Evolutionary conservation across 2,888 invertebrate genomes (phyloP), one percentile per base, ranked within the genome.

Genomic region (Ctena decussata): DNA sequence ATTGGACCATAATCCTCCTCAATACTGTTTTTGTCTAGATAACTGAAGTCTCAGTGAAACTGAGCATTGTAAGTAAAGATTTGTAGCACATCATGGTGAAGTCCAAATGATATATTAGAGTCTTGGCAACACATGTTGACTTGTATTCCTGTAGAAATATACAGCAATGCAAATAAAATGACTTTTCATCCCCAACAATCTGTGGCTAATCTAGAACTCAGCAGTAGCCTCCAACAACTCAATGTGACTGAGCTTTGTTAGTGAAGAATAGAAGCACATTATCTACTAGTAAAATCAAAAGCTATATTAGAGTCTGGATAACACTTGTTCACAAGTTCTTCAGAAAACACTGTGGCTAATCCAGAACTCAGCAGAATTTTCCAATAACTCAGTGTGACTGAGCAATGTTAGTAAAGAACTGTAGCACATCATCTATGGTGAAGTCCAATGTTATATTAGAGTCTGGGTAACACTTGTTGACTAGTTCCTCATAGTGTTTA

Each of bases 391-490:
- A 94, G 78, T 94, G 94, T 79, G 93, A 91, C 85, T 93, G 93
- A 57, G 99, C 99, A 95, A 99, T 99, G 96, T 99, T 99, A 11
- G 99, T 99, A 96, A 99, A 99, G 96, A 98, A 99, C 95, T 98
- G 97, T 86, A 99, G 97, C 92, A 99, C 98, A 96, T 99, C 98
- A 94, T 98, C 97, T 92, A 99, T 99, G 78, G 98, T 97, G 96
- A 99, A 99, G 96, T 99, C 99, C 92, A 99, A 96, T 80, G 97
- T 97, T 89, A 99, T 98, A 96, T 98, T 98, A 70, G 99, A 98
- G 89, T 98, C 99, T 21, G 99, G 98, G 97, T 99, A 99, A 96
- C 99, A 99, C 92, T 98, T 97, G 93, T 98, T 98, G 94, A 99
- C 98, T 91, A 99, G 97, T 92, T 98, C 98, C 96, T 99, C 98